Base-by-base conservation (phyloP, 2,113 vertebrate species). In the Rhegmatorhina hoffmannsi region DNA sequence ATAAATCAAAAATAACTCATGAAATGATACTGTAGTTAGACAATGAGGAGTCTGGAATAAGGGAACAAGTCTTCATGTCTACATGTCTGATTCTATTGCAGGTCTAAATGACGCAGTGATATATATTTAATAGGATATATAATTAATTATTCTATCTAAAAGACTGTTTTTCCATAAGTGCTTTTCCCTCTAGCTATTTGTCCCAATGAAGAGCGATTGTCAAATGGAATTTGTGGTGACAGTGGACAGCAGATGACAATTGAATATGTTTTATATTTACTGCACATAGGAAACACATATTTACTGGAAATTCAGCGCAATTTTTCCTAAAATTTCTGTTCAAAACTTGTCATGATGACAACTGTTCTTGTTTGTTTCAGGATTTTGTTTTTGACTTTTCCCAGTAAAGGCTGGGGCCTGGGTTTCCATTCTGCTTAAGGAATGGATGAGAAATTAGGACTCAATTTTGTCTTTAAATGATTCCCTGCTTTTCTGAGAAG, bases 381-480 rank as follows among this genome's bases (percentile, higher is more conserved):
- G 33, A 63, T 73, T 88, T 88, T 80, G 6, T 55, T 86, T 67
- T n/a, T 66, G 16, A 62, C 8, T 62, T 82, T 43, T 18, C 13
- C 14, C 64, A 28, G 20, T 59, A 67, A 73, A 74, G 26, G 13
- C 11, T 74, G 12, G 20, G 28, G 23, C 33, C 14, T 24, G 25
- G 16, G 15, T 63, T 93, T 87, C 49, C 18, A 26, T 68, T 89
- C n/a, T 91, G 31, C 7, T 85, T 69, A 62, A 62, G 26, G 20
- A 64, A 5, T 52, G 8, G 34, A 46, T 29, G 70, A 53, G 38
- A 85, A 90, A 84, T 13, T 13, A 77, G 28, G 47, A 74, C 17
- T 81, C 31, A 66, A 23, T 47, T 93, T 67, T 85, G 11, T 31
- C 44, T 92, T 75, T 64, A 93, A 92, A 79, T 72, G 4, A 68